Evolutionary conservation across 1,140 invertebrate species (phyloP).

Genomic region (Dendrolimus punctatus): DNA sequence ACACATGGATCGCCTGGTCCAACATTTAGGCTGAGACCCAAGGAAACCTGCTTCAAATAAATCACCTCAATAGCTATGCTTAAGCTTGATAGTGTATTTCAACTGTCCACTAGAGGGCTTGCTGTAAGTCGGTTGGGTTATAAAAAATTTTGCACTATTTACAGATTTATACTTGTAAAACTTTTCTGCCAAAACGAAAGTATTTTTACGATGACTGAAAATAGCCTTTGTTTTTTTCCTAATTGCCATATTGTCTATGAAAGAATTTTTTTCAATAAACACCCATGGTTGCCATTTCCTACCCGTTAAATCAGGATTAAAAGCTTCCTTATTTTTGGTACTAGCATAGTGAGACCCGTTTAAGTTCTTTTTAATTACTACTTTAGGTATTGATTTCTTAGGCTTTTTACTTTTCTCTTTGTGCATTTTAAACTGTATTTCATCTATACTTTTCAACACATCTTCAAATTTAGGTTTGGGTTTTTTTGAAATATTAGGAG

Average conservation of each 20-base stretch:
- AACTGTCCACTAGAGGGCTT: slow-evolving; percentile 37
- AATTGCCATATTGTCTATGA: slow-evolving; percentile 63
- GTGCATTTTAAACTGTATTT: slow-evolving; percentile 58
- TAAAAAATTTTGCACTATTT: slow-evolving; percentile 52
- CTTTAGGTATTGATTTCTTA: slow-evolving; percentile 59
- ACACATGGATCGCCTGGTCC: slow-evolving; percentile 17
- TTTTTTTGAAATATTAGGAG: slow-evolving; percentile 32
- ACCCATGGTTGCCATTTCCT: slow-evolving; percentile 70
- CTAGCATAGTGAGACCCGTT: slow-evolving; percentile 67
- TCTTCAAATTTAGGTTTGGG: slow-evolving; percentile 68
- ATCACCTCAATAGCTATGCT: slow-evolving; percentile 35
- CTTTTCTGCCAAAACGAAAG: slow-evolving; percentile 52
- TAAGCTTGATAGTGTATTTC: slow-evolving; percentile 58
- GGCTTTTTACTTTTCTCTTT: slow-evolving; percentile 55
- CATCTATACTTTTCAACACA: slow-evolving; percentile 67
- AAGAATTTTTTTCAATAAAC: slow-evolving; percentile 57
- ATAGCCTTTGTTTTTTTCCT: slow-evolving; percentile 52
- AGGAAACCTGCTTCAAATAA: slow-evolving; percentile 19
- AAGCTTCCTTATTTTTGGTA: slow-evolving; percentile 28
- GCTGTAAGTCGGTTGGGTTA: slow-evolving; percentile 42
- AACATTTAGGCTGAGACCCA: slow-evolving; percentile 13
- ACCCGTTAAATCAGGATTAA: slow-evolving; percentile 56
- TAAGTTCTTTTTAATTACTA: slow-evolving; percentile 66
- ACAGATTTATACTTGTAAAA: slow-evolving; percentile 58
- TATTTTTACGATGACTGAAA: slow-evolving; percentile 51